These are phyloP conservation scores for Oreohelix idahoensis DNA, from an alignment of 1,140 invertebrate genomes.

Conservation along the genomic window DNA sequence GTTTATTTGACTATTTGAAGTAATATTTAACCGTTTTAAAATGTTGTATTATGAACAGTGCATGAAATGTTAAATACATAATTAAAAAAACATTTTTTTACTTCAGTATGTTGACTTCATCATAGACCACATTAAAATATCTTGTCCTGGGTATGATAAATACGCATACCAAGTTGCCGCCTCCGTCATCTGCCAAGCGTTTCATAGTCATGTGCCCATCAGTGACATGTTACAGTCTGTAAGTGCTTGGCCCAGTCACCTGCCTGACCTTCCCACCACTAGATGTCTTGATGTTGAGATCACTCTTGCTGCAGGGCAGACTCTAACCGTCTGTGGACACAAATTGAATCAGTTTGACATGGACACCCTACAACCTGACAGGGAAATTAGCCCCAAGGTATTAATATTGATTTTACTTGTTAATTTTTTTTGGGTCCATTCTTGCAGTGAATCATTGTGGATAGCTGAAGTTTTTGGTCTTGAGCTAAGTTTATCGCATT, in stretches of 20 bases:
- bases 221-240: background rate
- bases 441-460: too few relatives aligned
- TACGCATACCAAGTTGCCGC: slow-evolving; percentile 20
- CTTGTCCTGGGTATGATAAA: slow-evolving; percentile 4
- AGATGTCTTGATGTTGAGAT: background rate
- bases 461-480: too few relatives aligned
- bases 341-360: slow-evolving; percentile 24
- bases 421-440: too few relatives aligned
- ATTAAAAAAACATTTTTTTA: too few relatives aligned
- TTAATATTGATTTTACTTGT: too few relatives aligned
- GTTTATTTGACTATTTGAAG: too few relatives aligned
- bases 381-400: slow-evolving; percentile 24
- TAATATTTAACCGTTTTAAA: too few relatives aligned
- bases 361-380: background rate
- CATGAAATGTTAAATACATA: too few relatives aligned
- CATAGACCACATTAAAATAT: too few relatives aligned
- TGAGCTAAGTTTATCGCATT: too few relatives aligned
- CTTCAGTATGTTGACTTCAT: too few relatives aligned
- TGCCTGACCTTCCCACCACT: slow-evolving; percentile 7
- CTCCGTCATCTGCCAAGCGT: background rate
- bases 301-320: background rate
- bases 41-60: too few relatives aligned
- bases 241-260: slow-evolving; percentile 14
- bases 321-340: slow-evolving; percentile 10
- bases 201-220: background rate